Conservation (phyloP, 1,140 invertebrate species). For the Copidosoma floridanum region DNA sequence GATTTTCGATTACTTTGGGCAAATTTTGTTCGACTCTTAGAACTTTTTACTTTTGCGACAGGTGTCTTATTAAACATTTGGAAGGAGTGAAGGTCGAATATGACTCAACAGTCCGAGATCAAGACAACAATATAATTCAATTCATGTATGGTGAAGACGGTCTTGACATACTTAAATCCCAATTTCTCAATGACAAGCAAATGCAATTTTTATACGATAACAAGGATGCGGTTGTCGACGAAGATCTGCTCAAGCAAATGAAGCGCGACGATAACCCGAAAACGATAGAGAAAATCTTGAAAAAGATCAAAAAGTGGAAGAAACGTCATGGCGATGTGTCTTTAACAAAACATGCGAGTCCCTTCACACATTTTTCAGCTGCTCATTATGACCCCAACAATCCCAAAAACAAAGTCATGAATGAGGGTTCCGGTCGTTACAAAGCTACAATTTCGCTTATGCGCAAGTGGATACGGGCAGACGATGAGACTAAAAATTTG, state of each 20-base stretch:
- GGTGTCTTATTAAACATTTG: constrained; percentile 94
- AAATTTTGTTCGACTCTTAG: background rate
- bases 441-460: constrained; percentile 58
- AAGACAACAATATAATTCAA: constrained; percentile 92
- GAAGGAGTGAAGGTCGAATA: constrained; percentile 91
- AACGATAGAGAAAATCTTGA: constrained; percentile 56
- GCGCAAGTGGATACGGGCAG: constrained; percentile 63
- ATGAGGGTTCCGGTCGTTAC: constrained; percentile 40
- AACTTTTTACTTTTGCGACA: too few species aligned
- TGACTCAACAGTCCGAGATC: constrained; percentile 89
- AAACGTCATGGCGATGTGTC: constrained; percentile 58
- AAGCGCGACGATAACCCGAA: constrained; percentile 56
- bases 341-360: constrained; percentile 45
- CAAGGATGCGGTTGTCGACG: constrained; percentile 63
- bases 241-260: constrained; percentile 60
- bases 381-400: constrained; percentile 40
- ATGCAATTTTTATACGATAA: constrained; percentile 83
- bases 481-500: constrained; percentile 60
- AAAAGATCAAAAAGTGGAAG: constrained; percentile 62
- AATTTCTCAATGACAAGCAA: constrained; percentile 79
- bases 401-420: constrained; percentile 35
- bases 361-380: constrained; percentile 43
- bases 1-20: background rate
- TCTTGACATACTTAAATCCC: constrained; percentile 84
- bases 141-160: constrained; percentile 97